phyloP scores from a whole-genome alignment of 2,113 vertebrate genomes.

The Hippocampus abdominalis region DNA sequence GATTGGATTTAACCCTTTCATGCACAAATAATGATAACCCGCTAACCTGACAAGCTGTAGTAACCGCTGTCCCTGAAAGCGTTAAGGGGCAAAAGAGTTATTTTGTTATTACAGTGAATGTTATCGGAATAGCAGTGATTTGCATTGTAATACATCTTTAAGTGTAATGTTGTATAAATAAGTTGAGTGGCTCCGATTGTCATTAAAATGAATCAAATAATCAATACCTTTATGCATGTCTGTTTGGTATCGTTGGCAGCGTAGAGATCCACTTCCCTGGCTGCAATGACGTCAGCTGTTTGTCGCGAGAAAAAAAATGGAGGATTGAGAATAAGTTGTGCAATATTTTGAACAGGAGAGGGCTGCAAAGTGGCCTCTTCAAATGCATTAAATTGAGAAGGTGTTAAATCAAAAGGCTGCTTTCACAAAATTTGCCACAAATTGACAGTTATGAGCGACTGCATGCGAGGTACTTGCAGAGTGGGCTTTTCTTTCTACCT shows the following conservation, averaged over 20 bases:
- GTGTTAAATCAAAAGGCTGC: constrained; percentile 50
- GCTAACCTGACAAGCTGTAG: too few species aligned
- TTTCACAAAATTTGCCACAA: constrained; percentile 47
- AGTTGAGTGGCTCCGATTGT: too few species aligned
- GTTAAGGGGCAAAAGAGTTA: too few species aligned
- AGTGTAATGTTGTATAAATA: too few species aligned
- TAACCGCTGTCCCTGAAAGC: too few species aligned
- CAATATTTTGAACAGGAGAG: constrained; percentile 56
- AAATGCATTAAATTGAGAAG: constrained; percentile 67
- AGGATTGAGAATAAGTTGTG: constrained; percentile 42
- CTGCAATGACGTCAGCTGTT: constrained; percentile 42
- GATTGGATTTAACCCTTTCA: too few species aligned
- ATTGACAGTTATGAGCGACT: constrained; percentile 57
- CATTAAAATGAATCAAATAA: too few species aligned
- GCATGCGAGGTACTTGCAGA: constrained; percentile 24
- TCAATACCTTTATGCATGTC: too few species aligned
- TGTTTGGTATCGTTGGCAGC: too few species aligned
- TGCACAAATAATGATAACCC: too few species aligned
- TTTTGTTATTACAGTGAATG: neutral
- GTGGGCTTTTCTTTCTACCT: constrained; percentile 26
- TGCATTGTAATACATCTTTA: neutral
- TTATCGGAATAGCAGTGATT: neutral
- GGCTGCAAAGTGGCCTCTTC: constrained; percentile 52
- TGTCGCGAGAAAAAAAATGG: constrained; percentile 29
- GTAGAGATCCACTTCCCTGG: constrained; percentile 6